phyloP scores from a whole-genome alignment of 2,113 vertebrate species.

The Larimichthys polyactis region DNA sequence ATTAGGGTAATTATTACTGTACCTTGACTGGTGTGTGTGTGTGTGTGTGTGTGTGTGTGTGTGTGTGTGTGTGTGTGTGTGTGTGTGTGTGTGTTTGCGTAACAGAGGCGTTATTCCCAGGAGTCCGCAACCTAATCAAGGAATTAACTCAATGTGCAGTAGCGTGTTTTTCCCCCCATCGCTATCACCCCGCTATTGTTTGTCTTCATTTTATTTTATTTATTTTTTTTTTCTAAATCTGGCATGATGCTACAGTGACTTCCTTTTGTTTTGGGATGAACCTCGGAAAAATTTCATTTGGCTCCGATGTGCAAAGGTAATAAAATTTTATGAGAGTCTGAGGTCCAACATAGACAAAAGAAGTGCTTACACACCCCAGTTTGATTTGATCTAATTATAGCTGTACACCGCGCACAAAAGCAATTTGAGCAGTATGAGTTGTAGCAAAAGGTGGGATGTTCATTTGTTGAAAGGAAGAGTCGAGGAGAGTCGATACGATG shows the following conservation, averaged over 20 bases:
- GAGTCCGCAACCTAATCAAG: conserved; percentile 61
- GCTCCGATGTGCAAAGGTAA: conserved; percentile 54
- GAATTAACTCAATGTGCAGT: conserved; percentile 57
- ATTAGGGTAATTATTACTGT: conserved; percentile 72
- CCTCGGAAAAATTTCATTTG: conserved; percentile 42
- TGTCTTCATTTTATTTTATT: background rate
- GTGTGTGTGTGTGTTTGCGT: background rate
- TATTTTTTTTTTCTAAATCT: background rate
- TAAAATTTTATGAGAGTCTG: conserved; percentile 75
- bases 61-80: conserved; percentile 19
- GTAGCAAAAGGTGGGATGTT: conserved; percentile 31
- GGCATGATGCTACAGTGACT: conserved; percentile 20
- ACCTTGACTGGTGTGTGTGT: conserved; percentile 19
- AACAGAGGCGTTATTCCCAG: conserved; percentile 39
- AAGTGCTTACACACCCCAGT: conserved; percentile 53
- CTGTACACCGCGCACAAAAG: conserved; percentile 49
- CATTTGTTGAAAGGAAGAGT: conserved; percentile 46
- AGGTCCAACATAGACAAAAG: conserved; percentile 70
- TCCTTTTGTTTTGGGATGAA: conserved; percentile 50
- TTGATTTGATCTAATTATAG: conserved; percentile 74
- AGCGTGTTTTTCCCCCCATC: conserved; percentile 9
- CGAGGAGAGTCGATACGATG: conserved; percentile 17
- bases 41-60: conserved; percentile 2
- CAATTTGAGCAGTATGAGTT: conserved; percentile 52
- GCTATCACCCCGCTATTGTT: conserved; percentile 7